A percentile compares a stretch with the other conserved stretches of the same genome.
These are phyloP conservation scores for Aproaerema taeniolella DNA, from an alignment of 2,888 invertebrate genomes.

Conservation along the genomic window DNA sequence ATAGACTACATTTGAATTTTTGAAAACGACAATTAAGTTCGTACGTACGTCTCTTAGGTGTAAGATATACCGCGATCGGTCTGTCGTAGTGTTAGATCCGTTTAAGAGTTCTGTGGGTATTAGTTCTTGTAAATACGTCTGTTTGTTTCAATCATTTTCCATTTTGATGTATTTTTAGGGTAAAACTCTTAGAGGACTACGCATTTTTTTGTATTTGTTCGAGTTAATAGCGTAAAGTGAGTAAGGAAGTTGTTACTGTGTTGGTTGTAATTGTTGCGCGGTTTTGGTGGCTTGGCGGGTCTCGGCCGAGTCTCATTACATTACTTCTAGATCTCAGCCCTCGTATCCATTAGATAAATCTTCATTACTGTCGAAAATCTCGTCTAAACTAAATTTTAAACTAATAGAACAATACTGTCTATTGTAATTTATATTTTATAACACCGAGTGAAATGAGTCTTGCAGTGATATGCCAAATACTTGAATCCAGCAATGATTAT, in stretches of 20 bases:
- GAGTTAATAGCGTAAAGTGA: conserved; percentile 46
- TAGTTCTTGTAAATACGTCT: conserved; percentile 61
- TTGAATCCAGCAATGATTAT: conserved; percentile 69
- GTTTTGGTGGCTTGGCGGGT: conserved; percentile 33
- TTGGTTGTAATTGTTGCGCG: conserved; percentile 55
- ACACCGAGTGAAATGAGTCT: conserved; percentile 48
- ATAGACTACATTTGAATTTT: conserved; percentile 68
- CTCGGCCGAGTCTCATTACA: no score
- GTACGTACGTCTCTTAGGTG: conserved; percentile 53
- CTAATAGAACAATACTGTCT: conserved; percentile 5
- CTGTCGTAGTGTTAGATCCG: no score
- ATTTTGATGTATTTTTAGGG: conserved; percentile 72
- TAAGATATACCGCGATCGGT: conserved; percentile 47
- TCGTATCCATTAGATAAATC: conserved; percentile 11
- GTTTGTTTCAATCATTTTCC: conserved; percentile 64
- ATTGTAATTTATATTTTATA: conserved; percentile 42
- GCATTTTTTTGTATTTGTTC: conserved; percentile 69
- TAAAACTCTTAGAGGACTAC: conserved; percentile 56
- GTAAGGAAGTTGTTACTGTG: conserved; percentile 54
- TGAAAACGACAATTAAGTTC: conserved; percentile 43
- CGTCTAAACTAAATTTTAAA: conserved; percentile 10
- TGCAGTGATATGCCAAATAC: conserved; percentile 75
- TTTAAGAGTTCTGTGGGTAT: conserved; percentile 58
- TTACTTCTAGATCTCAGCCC: conserved; percentile 20
- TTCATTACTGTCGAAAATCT: conserved; percentile 12